Evolutionary conservation across 2,888 invertebrate genomes (phyloP), one percentile per base, ranked within the genome.

Genomic region (Eupsilia transversa): DNA sequence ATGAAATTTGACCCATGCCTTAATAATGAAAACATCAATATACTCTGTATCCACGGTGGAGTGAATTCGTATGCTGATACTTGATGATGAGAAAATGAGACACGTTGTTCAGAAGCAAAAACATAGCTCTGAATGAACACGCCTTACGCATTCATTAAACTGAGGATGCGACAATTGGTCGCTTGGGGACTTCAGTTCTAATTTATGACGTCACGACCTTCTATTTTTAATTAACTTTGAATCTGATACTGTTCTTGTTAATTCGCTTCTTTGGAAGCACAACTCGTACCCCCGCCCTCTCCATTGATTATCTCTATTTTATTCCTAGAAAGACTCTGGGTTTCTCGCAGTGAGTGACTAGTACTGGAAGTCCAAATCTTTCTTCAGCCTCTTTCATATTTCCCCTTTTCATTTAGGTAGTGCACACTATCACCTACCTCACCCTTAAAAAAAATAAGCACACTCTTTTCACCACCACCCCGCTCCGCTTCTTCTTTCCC

Each of bases 291-390:
- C n/a, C 7, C 30, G 30, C 7, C 43, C 14, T 46, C 1, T 30
- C 2, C 23, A 23, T 64, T 46, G 23, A 14, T 49, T 46, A 23
- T 2, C 3, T 27, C 4, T 27, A 27, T 27, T 27, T 41, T 27
- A 33, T 65, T 6, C 20, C 10, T 10, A 17, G 9, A 33, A 33
- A 3, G 9, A 38, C 56, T 54, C 1, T 72, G 71, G 12, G 57
- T 72, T 27, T 52, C 72, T 49, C 67, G 4, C 67, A 82, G 63
- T 82, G 14, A 82, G 69, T 78, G 72, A 60, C 33, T 72, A 72
- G 65, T 43, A 0, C 60, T 72, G 67, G 52, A 27, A 30, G 27
- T 30, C 35, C 33, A 43, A 23, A 14, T 46, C n/a, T 57, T 33
- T 65, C 38, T 14, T 41, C n/a, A 7, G 1, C 4, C 27, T 1